A percentile compares a stretch with the other conserved stretches of the same genome.
These are phyloP conservation scores for Perdita meconis DNA, from an alignment of 2,888 invertebrate genomes.

Conservation along the genomic window DNA sequence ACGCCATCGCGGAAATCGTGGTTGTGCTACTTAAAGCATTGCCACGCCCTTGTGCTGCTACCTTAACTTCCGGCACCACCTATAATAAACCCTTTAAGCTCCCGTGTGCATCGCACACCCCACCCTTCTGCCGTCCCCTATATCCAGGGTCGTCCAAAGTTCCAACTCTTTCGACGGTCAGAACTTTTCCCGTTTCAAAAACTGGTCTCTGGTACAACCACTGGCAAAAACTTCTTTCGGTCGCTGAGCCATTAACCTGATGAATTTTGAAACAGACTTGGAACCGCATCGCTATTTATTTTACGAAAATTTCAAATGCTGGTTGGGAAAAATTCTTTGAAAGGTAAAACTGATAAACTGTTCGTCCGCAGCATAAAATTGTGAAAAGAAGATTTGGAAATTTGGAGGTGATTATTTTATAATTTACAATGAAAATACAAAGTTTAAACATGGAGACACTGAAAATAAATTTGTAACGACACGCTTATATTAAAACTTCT, in stretches of 20 bases:
- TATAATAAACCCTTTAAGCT: slow-evolving; percentile 72
- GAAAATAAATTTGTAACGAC: not conserved
- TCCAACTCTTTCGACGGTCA: slow-evolving; percentile 67
- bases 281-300: not conserved
- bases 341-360: not conserved
- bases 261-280: slow-evolving; percentile 6
- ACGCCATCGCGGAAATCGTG: slow-evolving; percentile 62
- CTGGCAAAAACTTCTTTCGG: slow-evolving; percentile 44
- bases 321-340: not conserved
- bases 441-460: not conserved
- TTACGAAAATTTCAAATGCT: not conserved
- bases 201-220: slow-evolving; percentile 59
- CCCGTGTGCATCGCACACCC: slow-evolving; percentile 62
- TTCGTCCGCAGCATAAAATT: slow-evolving; percentile 2
- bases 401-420: not conserved
- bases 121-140: slow-evolving; percentile 62
- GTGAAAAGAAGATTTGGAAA: not conserved
- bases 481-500: not conserved
- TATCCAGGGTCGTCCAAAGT: slow-evolving; percentile 67
- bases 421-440: not conserved
- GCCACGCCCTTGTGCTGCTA: slow-evolving; percentile 78
- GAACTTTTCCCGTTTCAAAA: slow-evolving; percentile 71
- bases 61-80: slow-evolving; percentile 77
- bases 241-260: not conserved
- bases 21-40: slow-evolving; percentile 70